These are phyloP conservation scores for Hybos culiciformis DNA, from an alignment of 2,888 invertebrate genomes.

Conservation along the genomic window DNA sequence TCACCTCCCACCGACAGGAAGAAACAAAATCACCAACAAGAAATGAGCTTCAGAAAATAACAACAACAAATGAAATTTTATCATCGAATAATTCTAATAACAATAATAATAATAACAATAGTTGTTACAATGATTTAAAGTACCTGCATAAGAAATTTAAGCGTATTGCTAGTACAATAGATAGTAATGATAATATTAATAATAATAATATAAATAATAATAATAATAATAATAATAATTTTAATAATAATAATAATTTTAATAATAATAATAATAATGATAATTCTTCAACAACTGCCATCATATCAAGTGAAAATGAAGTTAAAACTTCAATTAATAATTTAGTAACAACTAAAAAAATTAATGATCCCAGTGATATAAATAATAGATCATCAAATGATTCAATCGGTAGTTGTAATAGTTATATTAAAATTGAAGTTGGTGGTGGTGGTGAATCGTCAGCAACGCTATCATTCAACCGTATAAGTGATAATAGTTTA, in stretches of 20 bases:
- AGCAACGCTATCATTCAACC: no score
- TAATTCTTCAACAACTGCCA: no score
- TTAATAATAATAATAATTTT: background rate
- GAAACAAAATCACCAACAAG: no score
- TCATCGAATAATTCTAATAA: constrained; percentile 6
- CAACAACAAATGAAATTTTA: constrained; percentile 9
- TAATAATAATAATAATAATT: constrained; percentile 1
- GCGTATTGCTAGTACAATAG: constrained; percentile 57
- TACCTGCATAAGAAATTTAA: constrained; percentile 90
- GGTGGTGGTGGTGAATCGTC: background rate
- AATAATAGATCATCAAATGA: background rate
- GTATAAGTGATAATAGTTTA: constrained; percentile 4
- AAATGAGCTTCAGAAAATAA: no score
- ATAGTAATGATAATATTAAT: background rate
- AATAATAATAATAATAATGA: constrained; percentile 2
- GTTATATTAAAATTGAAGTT: background rate
- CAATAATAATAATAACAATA: constrained; percentile 2
- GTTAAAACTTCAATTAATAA: background rate
- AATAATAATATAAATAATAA: background rate
- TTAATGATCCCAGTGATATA: background rate
- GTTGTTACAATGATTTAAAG: constrained; percentile 44
- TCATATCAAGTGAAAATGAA: background rate
- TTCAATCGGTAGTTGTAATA: background rate
- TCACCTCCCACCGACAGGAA: no score
- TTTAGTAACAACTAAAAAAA: background rate